These are phyloP conservation scores for Pteromalus puparum DNA, from an alignment of 1,140 invertebrate genomes.

Conservation along the genomic window DNA sequence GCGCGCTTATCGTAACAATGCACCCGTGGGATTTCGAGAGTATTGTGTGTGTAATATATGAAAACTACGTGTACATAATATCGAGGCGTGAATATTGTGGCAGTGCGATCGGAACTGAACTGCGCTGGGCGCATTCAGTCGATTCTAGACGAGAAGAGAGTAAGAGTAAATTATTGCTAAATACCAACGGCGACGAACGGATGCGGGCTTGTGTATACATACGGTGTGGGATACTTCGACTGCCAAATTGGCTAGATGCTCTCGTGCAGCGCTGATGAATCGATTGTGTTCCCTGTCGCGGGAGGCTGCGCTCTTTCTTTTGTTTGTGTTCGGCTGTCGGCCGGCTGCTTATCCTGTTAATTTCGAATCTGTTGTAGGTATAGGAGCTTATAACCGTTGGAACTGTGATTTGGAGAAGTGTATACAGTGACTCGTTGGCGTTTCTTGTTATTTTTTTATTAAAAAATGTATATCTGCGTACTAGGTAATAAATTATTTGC, in stretches of 20 bases:
- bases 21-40: constrained; percentile 65
- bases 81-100: constrained; percentile 56
- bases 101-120: constrained; percentile 28
- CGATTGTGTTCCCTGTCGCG: background rate
- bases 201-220: constrained; percentile 60
- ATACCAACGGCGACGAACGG: constrained; percentile 59
- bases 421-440: too few relatives aligned
- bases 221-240: constrained; percentile 54
- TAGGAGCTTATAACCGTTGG: too few relatives aligned
- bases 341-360: too few relatives aligned
- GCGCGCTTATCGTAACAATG: constrained; percentile 65
- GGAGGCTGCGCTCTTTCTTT: background rate
- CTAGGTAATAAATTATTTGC: too few relatives aligned
- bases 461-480: too few relatives aligned
- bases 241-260: constrained; percentile 33
- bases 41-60: background rate
- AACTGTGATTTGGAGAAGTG: too few relatives aligned
- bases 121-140: constrained; percentile 34
- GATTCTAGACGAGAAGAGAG: background rate
- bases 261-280: constrained; percentile 14
- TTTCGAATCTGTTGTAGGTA: too few relatives aligned
- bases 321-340: constrained; percentile 8
- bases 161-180: constrained; percentile 68
- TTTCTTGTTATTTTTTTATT: too few relatives aligned
- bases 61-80: constrained; percentile 31